phyloP scores from a whole-genome alignment of 1,140 invertebrate genomes.

The Hyphantria cunea region DNA sequence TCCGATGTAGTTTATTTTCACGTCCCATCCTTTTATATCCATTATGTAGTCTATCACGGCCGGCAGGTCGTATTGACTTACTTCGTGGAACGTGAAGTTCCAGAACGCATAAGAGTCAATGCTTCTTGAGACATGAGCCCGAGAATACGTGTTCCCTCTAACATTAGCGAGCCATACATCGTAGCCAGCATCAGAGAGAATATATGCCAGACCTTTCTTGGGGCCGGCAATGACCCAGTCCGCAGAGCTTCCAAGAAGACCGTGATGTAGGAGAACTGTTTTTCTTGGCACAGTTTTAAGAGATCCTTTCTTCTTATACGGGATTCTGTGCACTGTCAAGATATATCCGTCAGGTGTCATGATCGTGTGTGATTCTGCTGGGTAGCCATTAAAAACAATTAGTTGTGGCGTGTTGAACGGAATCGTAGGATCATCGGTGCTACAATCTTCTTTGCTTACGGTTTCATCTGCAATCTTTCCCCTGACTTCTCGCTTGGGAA shows the following conservation, averaged over 20 bases:
- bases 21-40: slow-evolving; percentile 78
- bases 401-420: slow-evolving; percentile 81
- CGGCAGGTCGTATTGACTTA: slow-evolving; percentile 88
- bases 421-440: slow-evolving; percentile 62
- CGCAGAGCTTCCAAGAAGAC: slow-evolving; percentile 87
- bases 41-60: slow-evolving; percentile 88
- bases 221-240: slow-evolving; percentile 88
- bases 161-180: slow-evolving; percentile 87
- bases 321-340: slow-evolving; percentile 88
- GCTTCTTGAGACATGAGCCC: slow-evolving; percentile 77
- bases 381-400: slow-evolving; percentile 85
- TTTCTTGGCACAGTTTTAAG: slow-evolving; percentile 45
- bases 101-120: slow-evolving; percentile 82
- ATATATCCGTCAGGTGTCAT: slow-evolving; percentile 89
- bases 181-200: slow-evolving; percentile 84
- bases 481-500: slow-evolving; percentile 41
- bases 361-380: slow-evolving; percentile 85
- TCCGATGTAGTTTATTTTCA: slow-evolving; percentile 86
- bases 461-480: slow-evolving; percentile 38
- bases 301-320: slow-evolving; percentile 65
- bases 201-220: slow-evolving; percentile 83
- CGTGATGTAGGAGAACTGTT: slow-evolving; percentile 89
- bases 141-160: slow-evolving; percentile 85
- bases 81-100: slow-evolving; percentile 87
- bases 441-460: slow-evolving; percentile 39